Base-by-base conservation (phyloP, 2,888 invertebrate genomes). In the Microdon myrmicae region DNA sequence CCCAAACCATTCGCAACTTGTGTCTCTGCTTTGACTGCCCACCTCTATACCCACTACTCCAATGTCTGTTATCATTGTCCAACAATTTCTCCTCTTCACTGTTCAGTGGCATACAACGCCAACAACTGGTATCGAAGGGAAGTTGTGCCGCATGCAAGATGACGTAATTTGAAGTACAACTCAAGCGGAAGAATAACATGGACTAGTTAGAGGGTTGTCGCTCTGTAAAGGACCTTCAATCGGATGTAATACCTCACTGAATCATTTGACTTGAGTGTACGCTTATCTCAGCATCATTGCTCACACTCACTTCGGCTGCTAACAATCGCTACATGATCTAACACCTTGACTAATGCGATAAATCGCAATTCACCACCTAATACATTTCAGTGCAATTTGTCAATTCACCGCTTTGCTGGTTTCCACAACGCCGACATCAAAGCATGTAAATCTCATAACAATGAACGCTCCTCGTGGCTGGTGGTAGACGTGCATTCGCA, bases 101-200 rank as follows among this genome's bases (percentile, higher is more conserved):
- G 22, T 47, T 60, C 49, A 51, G 38, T 60, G 60, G n/a, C n/a
- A 58, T 58, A 58, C 58, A 51, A 43, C 32, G 45, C 41, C 34
- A 13, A 39, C 35, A 56, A 45, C 25, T 51, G 41, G 31, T 64
- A 64, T 53, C 41, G 51, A 53, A 43, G 53, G 37, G 32, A 45
- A 23, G 19, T 37, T 28, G 49, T 54, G 45, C 58, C 58, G 47
- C 51, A 64, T 45, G 45, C 64, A 64, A 64, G 41, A 58, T 58
- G 64, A 64, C 51, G 64, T 64, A 58, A 64, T 64, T 58, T 47
- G 23, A 41, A 64, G 41, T 58, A 37, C 58, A 53, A 47, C 51
- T 53, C 41, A 64, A 58, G 64, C 47, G 64, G 64, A 64, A 64
- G 64, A 51, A 58, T 53, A 58, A 64, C 64, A 64, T 64, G 58